Evolutionary conservation across 2,888 invertebrate genomes (phyloP), one percentile per base, ranked within the genome.

Genomic region (Lapara coniferarum): DNA sequence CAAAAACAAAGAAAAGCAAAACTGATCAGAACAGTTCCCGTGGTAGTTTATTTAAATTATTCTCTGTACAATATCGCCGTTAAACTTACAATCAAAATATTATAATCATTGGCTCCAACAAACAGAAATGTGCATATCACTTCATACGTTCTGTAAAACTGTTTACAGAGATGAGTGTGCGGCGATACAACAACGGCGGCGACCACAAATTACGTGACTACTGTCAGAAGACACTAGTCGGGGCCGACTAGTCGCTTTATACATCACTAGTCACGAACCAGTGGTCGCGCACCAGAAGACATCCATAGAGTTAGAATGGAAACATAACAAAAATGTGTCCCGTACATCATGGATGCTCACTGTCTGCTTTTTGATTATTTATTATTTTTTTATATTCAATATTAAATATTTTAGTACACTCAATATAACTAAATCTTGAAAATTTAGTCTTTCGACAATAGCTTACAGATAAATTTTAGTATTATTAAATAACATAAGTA

Each of bases 131-230:
- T 63, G 63, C 63, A 63, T 63, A 69, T 85, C 89, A 90, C 89
- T 88, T 81, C 88, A 77, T 78, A 78, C 76, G 78, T 80, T 80
- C 89, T 90, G 89, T 91, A 90, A 89, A 88, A 74, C 71, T 71
- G 77, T 69, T 88, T 91, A 90, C 90, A 90, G 89, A 87, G 87
- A 84, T 76, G 90, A 90, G 90, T 89, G 89, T 78, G 72, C 71
- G 51, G 55, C 49, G 52, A 66, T 66, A 70, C 46, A 49, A 49
- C 12, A 46, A 63, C 25, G 63, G 49, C 12, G 63, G 46, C 49
- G 49, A 16, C 63, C 63, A 63, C 63, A 49, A 49, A 16, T 46
- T 49, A 49, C 49, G 49, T 13, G 63, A 63, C 63, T 63, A 63
- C 49, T 2, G 16, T n/a, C 16, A 16, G 44, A n/a, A 63, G 63